phyloP scores from a whole-genome alignment of 2,113 vertebrate genomes.

The Lophura nycthemera region DNA sequence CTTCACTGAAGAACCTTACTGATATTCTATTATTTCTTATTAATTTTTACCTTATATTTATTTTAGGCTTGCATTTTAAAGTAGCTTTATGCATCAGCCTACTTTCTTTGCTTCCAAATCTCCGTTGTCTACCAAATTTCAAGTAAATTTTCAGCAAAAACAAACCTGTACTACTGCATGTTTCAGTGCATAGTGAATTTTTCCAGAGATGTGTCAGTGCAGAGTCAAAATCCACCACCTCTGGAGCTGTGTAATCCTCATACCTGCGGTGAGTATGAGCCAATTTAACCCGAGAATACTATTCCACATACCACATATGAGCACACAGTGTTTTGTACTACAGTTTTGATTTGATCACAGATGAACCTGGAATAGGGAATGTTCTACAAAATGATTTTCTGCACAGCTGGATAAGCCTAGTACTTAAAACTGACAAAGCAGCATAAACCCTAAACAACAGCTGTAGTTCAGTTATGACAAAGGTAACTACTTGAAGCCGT shows the following conservation, averaged over 20 bases:
- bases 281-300: background rate
- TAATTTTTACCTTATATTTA: background rate
- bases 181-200: background rate
- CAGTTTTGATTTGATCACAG: background rate
- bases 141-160: background rate
- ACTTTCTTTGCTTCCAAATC: background rate
- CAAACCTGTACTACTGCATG: background rate
- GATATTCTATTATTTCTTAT: background rate
- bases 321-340: background rate
- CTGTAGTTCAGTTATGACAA: background rate
- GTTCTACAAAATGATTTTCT: background rate
- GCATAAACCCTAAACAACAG: background rate
- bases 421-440: background rate
- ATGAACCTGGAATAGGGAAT: background rate
- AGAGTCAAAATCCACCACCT: background rate
- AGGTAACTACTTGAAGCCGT: background rate
- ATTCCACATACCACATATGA: background rate
- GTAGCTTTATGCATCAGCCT: background rate
- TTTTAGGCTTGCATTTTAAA: background rate
- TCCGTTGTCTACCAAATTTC: background rate
- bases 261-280: background rate
- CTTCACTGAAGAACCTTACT: background rate
- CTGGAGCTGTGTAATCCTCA: background rate
- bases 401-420: background rate
- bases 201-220: background rate